phyloP scores from a whole-genome alignment of 2,797 vertebrate genomes.

The Catamblyrhynchus diadema region DNA sequence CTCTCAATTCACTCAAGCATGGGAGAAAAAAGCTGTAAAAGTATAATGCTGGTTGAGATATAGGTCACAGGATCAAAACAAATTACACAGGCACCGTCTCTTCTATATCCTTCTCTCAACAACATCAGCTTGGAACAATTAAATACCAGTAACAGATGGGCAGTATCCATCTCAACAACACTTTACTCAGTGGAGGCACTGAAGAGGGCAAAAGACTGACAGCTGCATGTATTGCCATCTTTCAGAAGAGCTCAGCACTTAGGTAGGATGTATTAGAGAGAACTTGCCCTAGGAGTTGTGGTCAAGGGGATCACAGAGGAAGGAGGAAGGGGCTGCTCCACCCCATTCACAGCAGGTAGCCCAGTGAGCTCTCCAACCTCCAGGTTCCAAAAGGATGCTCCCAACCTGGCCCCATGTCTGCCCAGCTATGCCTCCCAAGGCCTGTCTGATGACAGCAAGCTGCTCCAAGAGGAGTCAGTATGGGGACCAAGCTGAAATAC shows the following conservation, averaged over 20 bases:
- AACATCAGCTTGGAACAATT: fast-evolving
- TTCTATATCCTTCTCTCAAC: not conserved
- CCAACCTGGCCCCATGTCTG: not conserved
- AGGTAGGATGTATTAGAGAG: not conserved
- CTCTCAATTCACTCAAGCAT: not conserved
- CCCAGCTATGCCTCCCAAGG: not conserved
- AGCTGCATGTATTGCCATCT: not conserved
- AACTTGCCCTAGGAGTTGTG: not conserved
- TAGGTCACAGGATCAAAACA: not conserved
- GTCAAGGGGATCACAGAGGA: not conserved
- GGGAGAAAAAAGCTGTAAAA: not conserved
- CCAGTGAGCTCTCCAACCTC: fast-evolving
- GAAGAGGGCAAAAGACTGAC: not conserved
- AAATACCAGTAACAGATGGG: not conserved
- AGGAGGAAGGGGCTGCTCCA: not conserved
- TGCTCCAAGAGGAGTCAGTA: not conserved
- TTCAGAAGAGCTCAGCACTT: not conserved
- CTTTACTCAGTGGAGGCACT: not conserved
- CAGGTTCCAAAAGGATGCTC: not conserved
- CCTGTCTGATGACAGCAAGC: not conserved
- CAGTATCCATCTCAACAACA: not conserved
- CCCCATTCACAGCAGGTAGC: not conserved
- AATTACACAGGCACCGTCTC: not conserved
- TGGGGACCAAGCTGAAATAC: not conserved
- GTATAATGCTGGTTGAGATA: not conserved